Conservation (phyloP, 2,113 vertebrate species). For the Pungitius pungitius region DNA sequence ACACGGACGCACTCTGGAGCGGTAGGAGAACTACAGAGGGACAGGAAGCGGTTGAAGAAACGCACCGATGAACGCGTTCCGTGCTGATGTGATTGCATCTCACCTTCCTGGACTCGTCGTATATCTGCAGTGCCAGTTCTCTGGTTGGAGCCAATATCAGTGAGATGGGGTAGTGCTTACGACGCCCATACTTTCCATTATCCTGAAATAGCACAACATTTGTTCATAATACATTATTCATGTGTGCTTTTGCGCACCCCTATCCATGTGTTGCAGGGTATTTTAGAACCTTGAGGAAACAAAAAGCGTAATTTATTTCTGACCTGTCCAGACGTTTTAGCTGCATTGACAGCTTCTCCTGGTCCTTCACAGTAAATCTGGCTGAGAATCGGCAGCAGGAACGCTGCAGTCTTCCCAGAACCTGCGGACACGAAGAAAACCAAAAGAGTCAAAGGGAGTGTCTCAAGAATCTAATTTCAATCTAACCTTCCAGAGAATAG, state of each 20-base stretch:
- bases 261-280: not conserved
- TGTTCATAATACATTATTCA: not conserved
- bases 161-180: conserved; percentile 95
- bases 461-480: not conserved
- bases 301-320: not conserved
- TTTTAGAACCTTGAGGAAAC: not conserved
- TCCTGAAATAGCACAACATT: conserved; percentile 76
- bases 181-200: conserved; percentile 93
- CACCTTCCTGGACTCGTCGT: conserved; percentile 96
- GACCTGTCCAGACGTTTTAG: conserved; percentile 84
- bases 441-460: not conserved
- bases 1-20: conserved; percentile 95
- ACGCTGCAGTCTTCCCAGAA: conserved; percentile 95
- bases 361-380: conserved; percentile 96
- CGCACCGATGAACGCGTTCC: not conserved
- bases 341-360: conserved; percentile 90
- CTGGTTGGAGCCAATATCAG: conserved; percentile 95
- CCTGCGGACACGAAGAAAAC: conserved; percentile 69
- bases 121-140: conserved; percentile 95
- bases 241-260: not conserved
- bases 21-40: conserved; percentile 88
- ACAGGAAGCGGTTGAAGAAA: not conserved
- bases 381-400: conserved; percentile 94
- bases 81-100: not conserved
- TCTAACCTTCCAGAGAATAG: too few species aligned